phyloP scores from a whole-genome alignment of 2,113 vertebrate genomes.

The Colaptes auratus region DNA sequence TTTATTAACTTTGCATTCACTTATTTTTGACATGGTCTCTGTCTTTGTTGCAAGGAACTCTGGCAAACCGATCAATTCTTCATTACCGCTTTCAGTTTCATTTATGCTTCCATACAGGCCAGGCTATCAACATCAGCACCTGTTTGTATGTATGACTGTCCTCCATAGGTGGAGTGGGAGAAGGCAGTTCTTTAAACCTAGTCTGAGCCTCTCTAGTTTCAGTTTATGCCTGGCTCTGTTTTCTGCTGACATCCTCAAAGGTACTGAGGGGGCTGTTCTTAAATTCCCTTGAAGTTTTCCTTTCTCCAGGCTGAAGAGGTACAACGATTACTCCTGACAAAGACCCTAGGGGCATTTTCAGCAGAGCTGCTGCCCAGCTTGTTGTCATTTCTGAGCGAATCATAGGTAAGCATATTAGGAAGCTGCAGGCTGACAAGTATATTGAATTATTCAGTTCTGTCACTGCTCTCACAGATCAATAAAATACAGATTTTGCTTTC shows the following conservation, averaged over 20 bases:
- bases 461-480: neutral
- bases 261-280: neutral
- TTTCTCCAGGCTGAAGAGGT: neutral
- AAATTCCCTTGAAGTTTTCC: neutral
- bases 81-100: neutral
- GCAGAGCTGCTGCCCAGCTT: neutral
- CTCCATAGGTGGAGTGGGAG: neutral
- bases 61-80: neutral
- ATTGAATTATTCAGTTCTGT: neutral
- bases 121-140: neutral
- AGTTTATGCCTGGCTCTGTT: neutral
- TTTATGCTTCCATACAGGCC: neutral
- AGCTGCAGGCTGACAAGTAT: neutral
- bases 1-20: neutral
- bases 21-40: neutral
- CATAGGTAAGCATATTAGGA: neutral
- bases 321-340: neutral
- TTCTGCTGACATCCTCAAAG: neutral
- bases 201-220: neutral
- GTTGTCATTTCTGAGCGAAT: neutral
- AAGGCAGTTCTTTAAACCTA: neutral
- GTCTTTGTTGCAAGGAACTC: neutral
- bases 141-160: neutral
- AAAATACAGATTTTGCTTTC: conserved; percentile 41
- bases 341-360: neutral